phyloP scores from a whole-genome alignment of 2,797 vertebrate genomes.

The Gymnocypris eckloni region DNA sequence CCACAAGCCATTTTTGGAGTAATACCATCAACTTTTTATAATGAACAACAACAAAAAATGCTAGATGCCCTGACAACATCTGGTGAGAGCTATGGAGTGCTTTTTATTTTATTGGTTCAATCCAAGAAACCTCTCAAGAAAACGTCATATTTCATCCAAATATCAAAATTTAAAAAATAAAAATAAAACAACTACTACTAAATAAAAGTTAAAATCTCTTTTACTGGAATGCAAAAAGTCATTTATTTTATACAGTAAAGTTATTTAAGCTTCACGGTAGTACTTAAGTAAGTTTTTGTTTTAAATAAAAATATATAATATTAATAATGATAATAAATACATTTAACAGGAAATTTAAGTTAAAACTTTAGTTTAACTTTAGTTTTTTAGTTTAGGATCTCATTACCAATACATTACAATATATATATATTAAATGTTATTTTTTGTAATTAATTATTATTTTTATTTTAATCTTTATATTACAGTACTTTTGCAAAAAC shows the following conservation, averaged over 20 bases:
- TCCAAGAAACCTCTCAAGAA: not conserved
- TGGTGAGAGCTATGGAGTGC: not conserved
- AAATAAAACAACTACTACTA: not conserved
- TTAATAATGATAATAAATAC: no score
- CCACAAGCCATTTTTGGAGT: not conserved
- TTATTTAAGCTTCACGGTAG: not conserved
- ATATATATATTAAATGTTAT: not conserved
- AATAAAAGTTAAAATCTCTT: no score
- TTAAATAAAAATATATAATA: not conserved
- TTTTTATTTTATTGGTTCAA: not conserved
- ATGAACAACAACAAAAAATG: slow-evolving; percentile 11
- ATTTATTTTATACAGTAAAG: no score
- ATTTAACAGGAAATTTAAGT: no score
- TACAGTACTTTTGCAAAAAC: not conserved
- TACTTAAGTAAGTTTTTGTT: not conserved
- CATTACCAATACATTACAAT: not conserved
- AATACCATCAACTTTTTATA: slow-evolving; percentile 13
- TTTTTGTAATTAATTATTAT: not conserved
- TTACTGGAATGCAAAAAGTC: no score
- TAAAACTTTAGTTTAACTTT: no score
- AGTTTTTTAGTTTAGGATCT: no score
- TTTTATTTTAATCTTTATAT: not conserved
- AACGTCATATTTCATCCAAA: not conserved
- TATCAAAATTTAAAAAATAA: not conserved
- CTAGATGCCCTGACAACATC: slow-evolving; percentile 9